Percentiles rank a stretch among this genome's conserved stretches.
These are phyloP conservation scores for Hystrix brachyura DNA, from an alignment of 2,113 vertebrate genomes.

Conservation along the genomic window DNA sequence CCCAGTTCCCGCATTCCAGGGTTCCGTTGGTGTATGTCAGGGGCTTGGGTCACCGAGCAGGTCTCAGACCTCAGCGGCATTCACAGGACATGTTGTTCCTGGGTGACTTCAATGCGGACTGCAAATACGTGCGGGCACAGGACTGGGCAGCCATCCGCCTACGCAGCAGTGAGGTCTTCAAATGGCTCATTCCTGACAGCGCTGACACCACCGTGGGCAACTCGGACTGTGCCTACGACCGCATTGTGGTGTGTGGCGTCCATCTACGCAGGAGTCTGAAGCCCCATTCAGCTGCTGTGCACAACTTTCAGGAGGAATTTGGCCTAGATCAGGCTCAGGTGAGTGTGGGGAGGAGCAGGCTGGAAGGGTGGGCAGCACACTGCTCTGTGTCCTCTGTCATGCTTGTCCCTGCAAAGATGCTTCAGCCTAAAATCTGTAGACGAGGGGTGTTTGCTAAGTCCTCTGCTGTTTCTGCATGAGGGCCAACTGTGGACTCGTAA, in stretches of 20 bases:
- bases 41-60: slow-evolving; percentile 21
- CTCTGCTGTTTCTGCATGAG: no score
- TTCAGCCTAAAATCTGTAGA: neutral
- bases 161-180: slow-evolving; percentile 91
- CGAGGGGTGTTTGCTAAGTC: neutral
- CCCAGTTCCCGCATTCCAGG: neutral
- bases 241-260: slow-evolving; percentile 91
- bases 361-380: no score
- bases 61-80: neutral
- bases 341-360: slow-evolving; percentile 34
- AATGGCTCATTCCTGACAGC: slow-evolving; percentile 92
- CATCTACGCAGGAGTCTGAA: slow-evolving; percentile 89
- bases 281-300: slow-evolving; percentile 87
- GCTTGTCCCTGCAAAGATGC: neutral
- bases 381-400: neutral
- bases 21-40: neutral
- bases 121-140: slow-evolving; percentile 87
- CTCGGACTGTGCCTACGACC: slow-evolving; percentile 94
- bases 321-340: slow-evolving; percentile 90
- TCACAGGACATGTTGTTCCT: slow-evolving; percentile 94
- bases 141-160: slow-evolving; percentile 92
- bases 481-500: neutral
- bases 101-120: slow-evolving; percentile 95
- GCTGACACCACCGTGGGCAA: slow-evolving; percentile 92
- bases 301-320: slow-evolving; percentile 89